phyloP scores from a whole-genome alignment of 2,797 vertebrate genomes.

The Columba guinea region DNA sequence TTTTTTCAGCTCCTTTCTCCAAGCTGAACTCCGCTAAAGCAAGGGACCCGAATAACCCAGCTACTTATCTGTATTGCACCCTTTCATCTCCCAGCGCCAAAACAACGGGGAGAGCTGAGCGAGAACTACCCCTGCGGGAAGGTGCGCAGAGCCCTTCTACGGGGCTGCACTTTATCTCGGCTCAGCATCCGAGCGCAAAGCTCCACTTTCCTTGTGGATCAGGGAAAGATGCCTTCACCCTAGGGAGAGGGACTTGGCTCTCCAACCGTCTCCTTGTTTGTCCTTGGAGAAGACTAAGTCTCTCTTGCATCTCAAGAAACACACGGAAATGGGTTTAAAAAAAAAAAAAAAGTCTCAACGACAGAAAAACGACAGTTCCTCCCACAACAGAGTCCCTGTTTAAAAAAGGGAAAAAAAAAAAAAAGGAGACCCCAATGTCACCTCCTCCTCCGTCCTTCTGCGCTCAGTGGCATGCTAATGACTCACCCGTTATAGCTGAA shows the following conservation, averaged over 20 bases:
- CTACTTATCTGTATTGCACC: background rate
- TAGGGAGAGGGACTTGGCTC: background rate
- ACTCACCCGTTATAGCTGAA: background rate
- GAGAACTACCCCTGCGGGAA: fast-evolving
- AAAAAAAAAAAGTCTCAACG: background rate
- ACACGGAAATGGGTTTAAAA: background rate
- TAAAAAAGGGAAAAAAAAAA: background rate
- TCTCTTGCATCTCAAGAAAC: background rate
- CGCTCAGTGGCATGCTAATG: background rate
- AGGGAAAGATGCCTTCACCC: background rate
- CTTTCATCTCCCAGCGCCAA: background rate
- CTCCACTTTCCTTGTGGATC: background rate
- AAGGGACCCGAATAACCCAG: background rate
- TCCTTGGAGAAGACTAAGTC: background rate
- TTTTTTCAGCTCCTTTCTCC: background rate
- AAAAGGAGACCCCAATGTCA: background rate
- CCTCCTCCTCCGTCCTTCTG: background rate
- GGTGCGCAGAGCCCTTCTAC: fast-evolving
- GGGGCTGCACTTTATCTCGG: background rate
- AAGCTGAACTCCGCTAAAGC: background rate
- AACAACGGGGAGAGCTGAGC: background rate
- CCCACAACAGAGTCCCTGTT: background rate
- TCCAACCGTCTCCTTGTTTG: background rate
- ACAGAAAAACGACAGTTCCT: background rate
- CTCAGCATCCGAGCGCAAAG: background rate